These are phyloP conservation scores for Phaonia tiefii DNA, from an alignment of 2,888 invertebrate genomes.

Conservation along the genomic window DNA sequence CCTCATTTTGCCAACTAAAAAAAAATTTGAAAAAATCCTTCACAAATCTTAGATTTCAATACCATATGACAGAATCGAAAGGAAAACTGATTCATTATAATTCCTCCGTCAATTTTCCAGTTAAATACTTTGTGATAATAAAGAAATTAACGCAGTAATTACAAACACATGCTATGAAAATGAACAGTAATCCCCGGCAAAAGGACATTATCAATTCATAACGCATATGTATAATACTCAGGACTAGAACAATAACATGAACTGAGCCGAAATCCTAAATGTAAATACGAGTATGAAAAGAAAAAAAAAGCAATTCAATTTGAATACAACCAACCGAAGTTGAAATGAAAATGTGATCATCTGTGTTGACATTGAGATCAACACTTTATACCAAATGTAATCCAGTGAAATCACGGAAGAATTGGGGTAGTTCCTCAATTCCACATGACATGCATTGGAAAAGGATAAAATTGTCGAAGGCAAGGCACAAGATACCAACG, in stretches of 20 bases:
- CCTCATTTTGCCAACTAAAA: neutral
- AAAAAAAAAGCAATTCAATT: too few species aligned
- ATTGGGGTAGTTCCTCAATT: slow-evolving; percentile 11
- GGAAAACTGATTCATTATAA: slow-evolving; percentile 70
- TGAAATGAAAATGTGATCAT: slow-evolving; percentile 78
- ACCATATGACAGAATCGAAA: slow-evolving; percentile 33
- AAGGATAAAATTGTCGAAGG: neutral
- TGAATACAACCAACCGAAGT: slow-evolving; percentile 6
- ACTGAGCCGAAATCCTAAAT: slow-evolving; percentile 41
- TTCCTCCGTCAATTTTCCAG: slow-evolving; percentile 66
- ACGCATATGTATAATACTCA: slow-evolving; percentile 27
- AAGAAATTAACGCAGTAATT: slow-evolving; percentile 53
- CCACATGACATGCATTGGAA: neutral
- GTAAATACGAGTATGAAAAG: slow-evolving; percentile 47
- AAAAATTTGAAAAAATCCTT: neutral
- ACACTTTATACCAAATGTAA: slow-evolving; percentile 70
- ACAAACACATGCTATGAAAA: slow-evolving; percentile 51
- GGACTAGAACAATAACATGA: slow-evolving; percentile 15
- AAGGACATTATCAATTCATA: slow-evolving; percentile 31
- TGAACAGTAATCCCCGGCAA: slow-evolving; percentile 25
- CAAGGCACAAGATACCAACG: too few species aligned
- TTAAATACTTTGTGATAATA: slow-evolving; percentile 42
- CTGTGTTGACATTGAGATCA: slow-evolving; percentile 81
- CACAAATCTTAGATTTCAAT: slow-evolving; percentile 38
- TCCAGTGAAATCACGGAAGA: slow-evolving; percentile 6